Evolutionary conservation across 2,888 invertebrate species (phyloP).

Genomic region (Brenthis ino): DNA sequence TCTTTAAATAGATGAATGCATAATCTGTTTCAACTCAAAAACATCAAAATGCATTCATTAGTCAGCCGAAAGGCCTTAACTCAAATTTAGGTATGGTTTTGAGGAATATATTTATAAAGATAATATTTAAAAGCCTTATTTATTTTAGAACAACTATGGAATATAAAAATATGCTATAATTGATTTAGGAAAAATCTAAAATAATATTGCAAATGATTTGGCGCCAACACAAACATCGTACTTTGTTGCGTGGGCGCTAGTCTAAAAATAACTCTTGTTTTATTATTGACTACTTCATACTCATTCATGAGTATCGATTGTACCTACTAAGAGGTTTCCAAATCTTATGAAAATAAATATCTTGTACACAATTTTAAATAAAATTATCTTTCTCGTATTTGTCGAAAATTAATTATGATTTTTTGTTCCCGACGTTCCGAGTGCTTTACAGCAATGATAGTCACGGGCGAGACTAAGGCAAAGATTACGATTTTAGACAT

Average conservation of each 20-base stretch:
- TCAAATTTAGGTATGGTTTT: no score
- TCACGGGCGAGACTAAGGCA: no score
- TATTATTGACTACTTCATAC: constrained; percentile 43
- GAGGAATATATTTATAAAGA: no score
- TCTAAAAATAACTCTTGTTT: constrained; percentile 48
- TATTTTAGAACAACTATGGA: neutral
- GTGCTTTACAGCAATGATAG: no score
- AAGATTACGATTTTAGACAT: no score
- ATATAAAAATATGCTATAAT: neutral
- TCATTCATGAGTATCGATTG: constrained; percentile 12
- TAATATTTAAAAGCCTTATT: neutral
- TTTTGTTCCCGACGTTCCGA: no score
- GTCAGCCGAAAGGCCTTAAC: no score
- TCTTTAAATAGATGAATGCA: constrained; percentile 27
- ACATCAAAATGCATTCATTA: constrained; percentile 4
- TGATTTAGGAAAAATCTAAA: constrained; percentile 21
- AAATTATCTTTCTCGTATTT: no score
- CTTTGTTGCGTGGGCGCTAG: constrained; percentile 40
- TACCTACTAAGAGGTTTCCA: no score
- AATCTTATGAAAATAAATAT: no score
- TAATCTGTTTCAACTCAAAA: constrained; percentile 25
- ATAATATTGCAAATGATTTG: constrained; percentile 34
- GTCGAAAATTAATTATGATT: no score
- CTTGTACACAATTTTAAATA: no score
- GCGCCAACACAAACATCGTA: constrained; percentile 42